phyloP scores from a whole-genome alignment of 1,140 invertebrate genomes.

The Trichoplusia ni region DNA sequence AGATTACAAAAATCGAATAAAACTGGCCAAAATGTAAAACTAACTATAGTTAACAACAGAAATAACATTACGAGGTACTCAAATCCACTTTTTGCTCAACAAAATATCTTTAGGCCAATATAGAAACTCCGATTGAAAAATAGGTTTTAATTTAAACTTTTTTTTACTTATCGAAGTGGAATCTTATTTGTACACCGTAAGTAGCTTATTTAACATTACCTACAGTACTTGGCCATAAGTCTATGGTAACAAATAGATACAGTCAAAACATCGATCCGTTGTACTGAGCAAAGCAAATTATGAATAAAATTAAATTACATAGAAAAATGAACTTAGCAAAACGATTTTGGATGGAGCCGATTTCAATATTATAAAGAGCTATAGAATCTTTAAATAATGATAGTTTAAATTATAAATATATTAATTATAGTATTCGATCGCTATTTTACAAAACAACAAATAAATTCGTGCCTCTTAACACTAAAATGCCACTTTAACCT shows the following conservation, averaged over 20 bases:
- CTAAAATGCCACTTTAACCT: slow-evolving; percentile 70
- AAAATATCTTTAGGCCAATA: slow-evolving; percentile 62
- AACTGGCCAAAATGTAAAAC: slow-evolving; percentile 66
- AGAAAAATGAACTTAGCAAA: slow-evolving; percentile 30
- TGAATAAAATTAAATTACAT: slow-evolving; percentile 42
- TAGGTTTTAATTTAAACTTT: slow-evolving; percentile 33
- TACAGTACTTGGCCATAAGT: slow-evolving; percentile 76
- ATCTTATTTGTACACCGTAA: slow-evolving; percentile 66
- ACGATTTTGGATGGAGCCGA: slow-evolving; percentile 63
- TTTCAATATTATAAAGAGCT: slow-evolving; percentile 31
- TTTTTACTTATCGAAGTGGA: slow-evolving; percentile 39
- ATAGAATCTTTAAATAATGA: slow-evolving; percentile 46
- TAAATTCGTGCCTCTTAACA: slow-evolving; percentile 78
- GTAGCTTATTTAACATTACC: slow-evolving; percentile 62
- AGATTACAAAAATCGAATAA: slow-evolving; percentile 54
- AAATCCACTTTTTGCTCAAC: slow-evolving; percentile 36
- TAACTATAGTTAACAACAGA: slow-evolving; percentile 39
- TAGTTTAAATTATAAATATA: slow-evolving; percentile 66
- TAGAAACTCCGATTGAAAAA: slow-evolving; percentile 43
- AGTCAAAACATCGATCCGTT: slow-evolving; percentile 53
- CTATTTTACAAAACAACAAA: slow-evolving; percentile 78
- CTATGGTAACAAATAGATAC: slow-evolving; percentile 77
- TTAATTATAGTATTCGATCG: slow-evolving; percentile 68
- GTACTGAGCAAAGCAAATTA: slow-evolving; percentile 70
- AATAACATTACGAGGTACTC: slow-evolving; percentile 51